Evolutionary conservation across 2,113 vertebrate genomes (phyloP).

Genomic region (Macroglossus sobrinus): DNA sequence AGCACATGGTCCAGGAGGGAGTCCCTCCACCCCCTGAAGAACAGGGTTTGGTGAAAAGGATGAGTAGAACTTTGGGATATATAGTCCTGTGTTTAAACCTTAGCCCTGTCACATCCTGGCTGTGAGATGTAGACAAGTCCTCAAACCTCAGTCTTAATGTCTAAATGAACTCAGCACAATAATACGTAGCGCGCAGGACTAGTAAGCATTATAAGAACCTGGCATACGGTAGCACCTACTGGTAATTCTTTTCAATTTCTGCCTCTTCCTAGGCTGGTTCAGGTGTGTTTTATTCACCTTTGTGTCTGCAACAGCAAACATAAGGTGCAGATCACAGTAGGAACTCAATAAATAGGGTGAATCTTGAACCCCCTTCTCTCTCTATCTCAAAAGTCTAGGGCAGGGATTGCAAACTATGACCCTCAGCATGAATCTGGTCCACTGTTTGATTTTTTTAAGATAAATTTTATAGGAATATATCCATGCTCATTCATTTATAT

Average conservation of each 20-base stretch:
- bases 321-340: neutral
- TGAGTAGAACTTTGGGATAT: neutral
- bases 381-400: neutral
- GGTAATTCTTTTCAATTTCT: neutral
- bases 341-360: neutral
- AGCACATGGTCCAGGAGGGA: neutral
- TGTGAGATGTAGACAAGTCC: neutral
- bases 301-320: neutral
- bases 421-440: neutral
- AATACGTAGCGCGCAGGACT: neutral
- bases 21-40: neutral
- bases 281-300: neutral
- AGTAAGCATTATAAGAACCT: neutral
- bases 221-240: neutral
- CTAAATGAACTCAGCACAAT: neutral
- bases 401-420: neutral
- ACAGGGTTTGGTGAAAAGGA: neutral
- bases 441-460: neutral
- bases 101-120: neutral
- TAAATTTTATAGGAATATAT: neutral
- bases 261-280: neutral
- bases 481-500: neutral
- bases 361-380: neutral
- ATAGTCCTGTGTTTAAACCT: neutral
- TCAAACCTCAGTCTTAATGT: neutral